A percentile compares a stretch with the other conserved stretches of the same genome.
Evolutionary conservation across 2,888 invertebrate species (phyloP).

Genomic region (Drosophila anceps): DNA sequence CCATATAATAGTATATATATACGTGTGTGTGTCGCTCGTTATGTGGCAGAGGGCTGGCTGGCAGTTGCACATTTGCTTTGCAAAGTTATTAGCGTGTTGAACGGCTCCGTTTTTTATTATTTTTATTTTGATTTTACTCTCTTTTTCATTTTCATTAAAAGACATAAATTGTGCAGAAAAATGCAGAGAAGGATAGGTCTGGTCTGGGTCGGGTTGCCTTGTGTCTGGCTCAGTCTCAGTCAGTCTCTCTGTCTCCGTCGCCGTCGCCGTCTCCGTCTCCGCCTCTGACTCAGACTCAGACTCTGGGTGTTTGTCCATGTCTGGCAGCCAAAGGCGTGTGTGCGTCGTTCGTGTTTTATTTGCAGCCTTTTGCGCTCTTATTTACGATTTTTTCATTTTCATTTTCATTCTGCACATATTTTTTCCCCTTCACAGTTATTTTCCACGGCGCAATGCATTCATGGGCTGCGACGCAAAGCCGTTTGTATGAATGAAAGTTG

Average conservation of each 20-base stretch:
- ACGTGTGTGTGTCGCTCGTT: conserved; percentile 2
- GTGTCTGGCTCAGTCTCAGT: conserved; percentile 31
- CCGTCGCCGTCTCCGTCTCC: neutral
- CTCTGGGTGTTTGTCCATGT: conserved; percentile 32
- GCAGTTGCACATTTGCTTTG: conserved; percentile 72
- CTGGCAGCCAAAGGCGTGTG: conserved; percentile 58
- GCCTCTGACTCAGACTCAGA: conserved; percentile 10
- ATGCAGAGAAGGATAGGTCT: conserved; percentile 55
- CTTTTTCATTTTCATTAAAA: conserved; percentile 77
- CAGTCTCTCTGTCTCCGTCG: neutral
- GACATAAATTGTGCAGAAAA: conserved; percentile 82
- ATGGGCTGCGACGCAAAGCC: conserved; percentile 33
- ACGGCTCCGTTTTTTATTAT: conserved; percentile 29
- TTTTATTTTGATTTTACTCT: conserved; percentile 56
- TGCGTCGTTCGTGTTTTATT: conserved; percentile 66
- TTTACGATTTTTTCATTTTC: conserved; percentile 72
- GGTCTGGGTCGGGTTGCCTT: conserved; percentile 3
- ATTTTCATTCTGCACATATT: conserved; percentile 49
- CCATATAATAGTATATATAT: neutral
- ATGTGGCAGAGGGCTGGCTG: conserved; percentile 38
- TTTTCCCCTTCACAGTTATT: conserved; percentile 33
- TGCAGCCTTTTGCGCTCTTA: conserved; percentile 76
- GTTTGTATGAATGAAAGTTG: conserved; percentile 79
- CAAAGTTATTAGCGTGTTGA: conserved; percentile 79
- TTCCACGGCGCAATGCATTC: conserved; percentile 58